These are phyloP conservation scores for Neomorphus geoffroyi DNA, from an alignment of 2,797 vertebrate species.

Conservation along the genomic window DNA sequence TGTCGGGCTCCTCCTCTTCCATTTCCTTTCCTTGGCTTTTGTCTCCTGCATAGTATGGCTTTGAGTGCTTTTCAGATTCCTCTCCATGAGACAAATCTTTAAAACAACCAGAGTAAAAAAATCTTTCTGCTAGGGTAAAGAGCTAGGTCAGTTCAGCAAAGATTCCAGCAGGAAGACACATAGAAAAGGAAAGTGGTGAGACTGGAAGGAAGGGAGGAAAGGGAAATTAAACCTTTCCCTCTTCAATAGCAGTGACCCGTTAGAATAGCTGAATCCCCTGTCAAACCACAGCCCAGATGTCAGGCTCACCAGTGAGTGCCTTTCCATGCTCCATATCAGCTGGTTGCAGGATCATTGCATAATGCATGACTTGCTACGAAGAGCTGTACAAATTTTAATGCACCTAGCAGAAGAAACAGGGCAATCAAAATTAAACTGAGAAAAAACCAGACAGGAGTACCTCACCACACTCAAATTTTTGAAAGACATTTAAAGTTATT, in stretches of 20 bases:
- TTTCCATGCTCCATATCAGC: not conserved
- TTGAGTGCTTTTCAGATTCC: not conserved
- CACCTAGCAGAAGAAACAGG: not conserved
- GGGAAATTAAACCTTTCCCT: not conserved
- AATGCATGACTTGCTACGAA: not conserved
- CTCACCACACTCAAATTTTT: not conserved
- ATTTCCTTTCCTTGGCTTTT: not conserved
- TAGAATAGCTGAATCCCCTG: not conserved
- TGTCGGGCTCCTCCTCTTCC: not conserved
- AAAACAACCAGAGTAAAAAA: not conserved
- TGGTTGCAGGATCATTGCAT: not conserved
- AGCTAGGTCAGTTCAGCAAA: not conserved
- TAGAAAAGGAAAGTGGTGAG: not conserved
- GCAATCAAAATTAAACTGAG: not conserved
- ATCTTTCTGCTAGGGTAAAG: not conserved
- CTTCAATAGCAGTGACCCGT: not conserved
- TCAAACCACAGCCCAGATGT: not conserved
- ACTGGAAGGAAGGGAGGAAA: not conserved
- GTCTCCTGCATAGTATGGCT: not conserved
- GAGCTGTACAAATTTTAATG: not conserved
- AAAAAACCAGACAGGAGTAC: fast-evolving
- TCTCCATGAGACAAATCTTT: not conserved
- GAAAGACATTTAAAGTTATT: not conserved
- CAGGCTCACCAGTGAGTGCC: not conserved
- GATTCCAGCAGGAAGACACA: not conserved